phyloP scores from a whole-genome alignment of 2,797 vertebrate genomes.

The Poliocrania exsul region DNA sequence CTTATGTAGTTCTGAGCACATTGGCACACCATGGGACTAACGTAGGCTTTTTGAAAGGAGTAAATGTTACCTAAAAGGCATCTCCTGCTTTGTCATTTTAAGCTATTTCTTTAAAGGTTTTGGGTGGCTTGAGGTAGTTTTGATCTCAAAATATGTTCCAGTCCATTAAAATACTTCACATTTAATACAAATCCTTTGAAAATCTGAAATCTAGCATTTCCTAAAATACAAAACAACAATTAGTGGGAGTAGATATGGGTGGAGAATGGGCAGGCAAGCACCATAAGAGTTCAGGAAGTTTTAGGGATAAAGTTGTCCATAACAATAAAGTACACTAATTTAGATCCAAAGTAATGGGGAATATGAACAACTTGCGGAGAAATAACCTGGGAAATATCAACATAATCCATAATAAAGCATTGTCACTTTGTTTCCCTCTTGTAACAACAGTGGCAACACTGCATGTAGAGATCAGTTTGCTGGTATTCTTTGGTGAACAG shows the following conservation, averaged over 20 bases:
- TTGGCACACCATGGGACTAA: neutral
- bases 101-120: neutral
- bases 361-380: neutral
- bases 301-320: neutral
- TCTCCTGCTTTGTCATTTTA: neutral
- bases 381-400: neutral
- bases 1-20: neutral
- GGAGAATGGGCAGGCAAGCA: neutral
- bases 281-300: neutral
- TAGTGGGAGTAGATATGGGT: neutral
- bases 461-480: neutral
- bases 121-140: neutral
- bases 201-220: neutral
- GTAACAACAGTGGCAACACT: neutral
- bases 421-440: neutral
- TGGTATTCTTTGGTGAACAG: neutral
- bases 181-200: neutral
- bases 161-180: neutral
- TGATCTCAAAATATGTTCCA: neutral
- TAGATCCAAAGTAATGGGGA: neutral
- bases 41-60: neutral
- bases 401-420: neutral
- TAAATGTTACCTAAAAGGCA: neutral
- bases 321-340: neutral
- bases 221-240: neutral